Evolutionary conservation across 1,140 invertebrate genomes (phyloP).

Genomic region (Akabosia matsudoensis): DNA sequence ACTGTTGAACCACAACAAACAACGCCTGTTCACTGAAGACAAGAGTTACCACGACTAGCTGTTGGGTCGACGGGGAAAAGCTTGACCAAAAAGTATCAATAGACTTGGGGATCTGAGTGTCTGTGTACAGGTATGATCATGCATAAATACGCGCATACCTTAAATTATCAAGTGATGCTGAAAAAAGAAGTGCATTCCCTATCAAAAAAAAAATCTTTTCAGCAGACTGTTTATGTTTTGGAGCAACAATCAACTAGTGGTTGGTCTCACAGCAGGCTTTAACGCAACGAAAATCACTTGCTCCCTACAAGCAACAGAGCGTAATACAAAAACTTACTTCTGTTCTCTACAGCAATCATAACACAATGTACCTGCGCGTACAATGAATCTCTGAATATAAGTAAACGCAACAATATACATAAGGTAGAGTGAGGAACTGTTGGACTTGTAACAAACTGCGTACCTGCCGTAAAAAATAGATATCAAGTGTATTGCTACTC

Average conservation of each 20-base stretch:
- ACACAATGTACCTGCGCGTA: background rate
- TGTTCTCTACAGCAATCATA: background rate
- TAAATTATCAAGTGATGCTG: background rate
- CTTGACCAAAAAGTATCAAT: background rate
- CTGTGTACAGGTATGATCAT: background rate
- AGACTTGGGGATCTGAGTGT: background rate
- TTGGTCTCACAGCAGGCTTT: background rate
- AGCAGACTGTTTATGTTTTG: too few species aligned
- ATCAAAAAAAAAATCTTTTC: too few species aligned
- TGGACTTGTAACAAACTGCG: too few species aligned
- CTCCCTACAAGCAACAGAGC: background rate
- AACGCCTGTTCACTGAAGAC: background rate
- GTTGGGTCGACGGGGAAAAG: background rate
- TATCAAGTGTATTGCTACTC: too few species aligned
- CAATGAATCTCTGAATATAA: background rate
- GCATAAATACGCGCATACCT: background rate
- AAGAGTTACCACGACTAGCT: background rate
- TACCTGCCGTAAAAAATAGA: too few species aligned
- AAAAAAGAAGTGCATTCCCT: background rate
- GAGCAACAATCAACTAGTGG: background rate
- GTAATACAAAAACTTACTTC: background rate
- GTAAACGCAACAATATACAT: background rate
- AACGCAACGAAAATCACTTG: background rate
- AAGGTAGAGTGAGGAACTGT: background rate
- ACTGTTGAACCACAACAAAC: background rate